phyloP scores from a whole-genome alignment of 1,140 invertebrate species.

The Ganaspis sp. region DNA sequence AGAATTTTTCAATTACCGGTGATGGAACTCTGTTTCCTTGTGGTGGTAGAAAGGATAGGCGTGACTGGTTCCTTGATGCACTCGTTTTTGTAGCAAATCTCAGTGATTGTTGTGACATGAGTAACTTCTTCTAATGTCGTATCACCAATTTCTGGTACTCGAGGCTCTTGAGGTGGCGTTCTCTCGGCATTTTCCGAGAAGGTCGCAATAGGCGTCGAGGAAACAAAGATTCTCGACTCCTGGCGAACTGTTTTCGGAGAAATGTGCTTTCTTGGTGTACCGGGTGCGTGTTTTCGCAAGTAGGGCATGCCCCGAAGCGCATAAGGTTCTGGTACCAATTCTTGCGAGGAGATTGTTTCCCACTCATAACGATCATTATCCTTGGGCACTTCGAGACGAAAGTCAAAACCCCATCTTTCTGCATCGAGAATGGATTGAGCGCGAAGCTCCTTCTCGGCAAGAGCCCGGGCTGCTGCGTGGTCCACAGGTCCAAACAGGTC shows the following conservation, averaged over 20 bases:
- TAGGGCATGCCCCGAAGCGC: conserved; percentile 72
- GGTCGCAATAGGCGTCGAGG: conserved; percentile 41
- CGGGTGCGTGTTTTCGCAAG: conserved; percentile 64
- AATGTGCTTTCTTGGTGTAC: conserved; percentile 50
- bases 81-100: conserved; percentile 52
- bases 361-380: conserved; percentile 70
- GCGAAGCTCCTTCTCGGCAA: conserved; percentile 72
- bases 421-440: conserved; percentile 71
- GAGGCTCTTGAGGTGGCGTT: conserved; percentile 67
- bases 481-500: conserved; percentile 78
- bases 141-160: conserved; percentile 67
- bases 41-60: conserved; percentile 53
- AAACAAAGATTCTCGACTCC: conserved; percentile 28
- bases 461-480: conserved; percentile 72
- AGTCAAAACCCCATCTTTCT: conserved; percentile 77
- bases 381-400: conserved; percentile 68
- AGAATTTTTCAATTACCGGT: no score
- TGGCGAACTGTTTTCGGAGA: conserved; percentile 28
- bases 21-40: conserved; percentile 70
- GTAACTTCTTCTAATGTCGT: conserved; percentile 53
- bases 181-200: conserved; percentile 57
- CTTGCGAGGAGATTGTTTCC: conserved; percentile 64
- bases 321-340: conserved; percentile 73
- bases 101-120: conserved; percentile 32
- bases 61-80: conserved; percentile 58